Evolutionary conservation across 1,140 invertebrate species (phyloP).

Genomic region (Eufriesea mexicana): DNA sequence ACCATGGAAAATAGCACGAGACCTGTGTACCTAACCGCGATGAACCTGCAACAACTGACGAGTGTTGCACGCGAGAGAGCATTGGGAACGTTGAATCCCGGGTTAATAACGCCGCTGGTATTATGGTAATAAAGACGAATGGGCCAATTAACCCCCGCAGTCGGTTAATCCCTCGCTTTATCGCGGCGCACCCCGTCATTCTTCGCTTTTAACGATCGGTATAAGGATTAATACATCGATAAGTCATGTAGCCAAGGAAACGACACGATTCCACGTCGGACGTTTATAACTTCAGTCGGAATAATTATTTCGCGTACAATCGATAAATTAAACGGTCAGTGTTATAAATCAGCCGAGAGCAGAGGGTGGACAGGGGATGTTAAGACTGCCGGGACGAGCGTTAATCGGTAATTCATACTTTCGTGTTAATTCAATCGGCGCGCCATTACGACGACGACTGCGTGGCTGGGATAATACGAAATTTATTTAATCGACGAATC

Average conservation of each 20-base stretch:
- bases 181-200: conserved; percentile 19
- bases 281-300: conserved; percentile 38
- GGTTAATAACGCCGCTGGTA: conserved; percentile 27
- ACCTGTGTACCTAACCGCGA: not conserved
- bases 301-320: conserved; percentile 51
- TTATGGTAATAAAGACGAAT: conserved; percentile 56
- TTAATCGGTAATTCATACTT: conserved; percentile 50
- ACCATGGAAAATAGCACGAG: not conserved
- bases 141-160: conserved; percentile 44
- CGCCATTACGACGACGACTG: not conserved
- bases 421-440: conserved; percentile 37
- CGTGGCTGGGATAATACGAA: not conserved
- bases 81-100: conserved; percentile 28
- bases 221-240: conserved; percentile 46
- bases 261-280: conserved; percentile 28
- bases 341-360: conserved; percentile 38
- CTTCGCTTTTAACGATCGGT: conserved; percentile 47
- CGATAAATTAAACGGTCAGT: conserved; percentile 40
- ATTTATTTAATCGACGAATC: conserved; percentile 40
- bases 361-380: not conserved
- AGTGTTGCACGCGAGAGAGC: not conserved
- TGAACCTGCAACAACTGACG: not conserved
- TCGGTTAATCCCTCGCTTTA: conserved; percentile 34
- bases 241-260: conserved; percentile 47
- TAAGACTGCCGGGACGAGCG: not conserved